Evolutionary conservation across 2,888 invertebrate genomes (phyloP), one percentile per base, ranked within the genome.

Genomic region (Phania funesta): DNA sequence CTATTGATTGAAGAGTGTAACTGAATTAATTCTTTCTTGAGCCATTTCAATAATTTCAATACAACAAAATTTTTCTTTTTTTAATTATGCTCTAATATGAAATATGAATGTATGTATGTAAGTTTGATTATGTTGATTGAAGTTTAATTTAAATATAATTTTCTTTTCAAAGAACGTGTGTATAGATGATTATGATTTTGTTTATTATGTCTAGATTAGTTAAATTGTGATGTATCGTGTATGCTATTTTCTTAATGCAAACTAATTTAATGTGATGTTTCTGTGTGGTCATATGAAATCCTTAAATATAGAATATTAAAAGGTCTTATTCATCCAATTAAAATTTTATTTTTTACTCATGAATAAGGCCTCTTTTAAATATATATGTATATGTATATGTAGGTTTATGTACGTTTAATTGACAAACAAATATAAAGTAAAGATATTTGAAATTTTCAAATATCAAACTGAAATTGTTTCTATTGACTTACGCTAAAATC

Each of bases 221-320:
- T 26, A 65, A 54, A 75, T 58, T 75, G 75, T 75, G 56, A 65
- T 75, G 65, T 46, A 38, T 44, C 32, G 7, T 29, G 0, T 38
- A 29, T n/a, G 11, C 11, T 35, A 13, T 29, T 38, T 48, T 24
- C n/a, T 41, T 60, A 22, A 26, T 50, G 41, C 3, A 20, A 64
- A 56, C 20, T 41, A 78, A 71, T 46, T 32, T 38, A 68, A 71
- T 58, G 71, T 71, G 71, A 71, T 78, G 78, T 65, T n/a, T 24
- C 56, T 65, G 71, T 50, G 71, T 71, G 78, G 71, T 75, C 26
- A 13, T 54, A 22, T 5, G 13, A 48, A 58, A 58, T 60, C 71
- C 60, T 60, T 71, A 60, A 48, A 60, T 68, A 41, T 54, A 32
- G 20, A 20, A n/a, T n/a, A n/a, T n/a, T n/a, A n/a, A n/a, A 6